These are phyloP conservation scores for Brachionus asplanchnoidis DNA, from an alignment of 1,140 invertebrate species.

Conservation along the genomic window DNA sequence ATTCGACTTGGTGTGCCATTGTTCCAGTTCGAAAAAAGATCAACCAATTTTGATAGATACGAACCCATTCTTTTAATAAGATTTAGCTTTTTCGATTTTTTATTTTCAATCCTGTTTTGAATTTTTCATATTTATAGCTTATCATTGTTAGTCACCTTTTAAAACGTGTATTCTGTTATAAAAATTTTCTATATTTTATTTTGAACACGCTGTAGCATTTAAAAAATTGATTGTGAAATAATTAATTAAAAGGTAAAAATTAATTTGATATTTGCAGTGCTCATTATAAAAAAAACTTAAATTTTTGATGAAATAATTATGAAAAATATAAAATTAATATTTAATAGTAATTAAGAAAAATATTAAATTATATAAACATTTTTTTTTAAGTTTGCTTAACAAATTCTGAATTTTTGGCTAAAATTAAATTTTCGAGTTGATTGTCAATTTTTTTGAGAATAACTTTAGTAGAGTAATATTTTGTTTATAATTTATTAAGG, in stretches of 20 bases:
- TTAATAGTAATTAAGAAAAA: too few species aligned
- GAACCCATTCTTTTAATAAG: not conserved
- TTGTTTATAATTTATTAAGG: too few species aligned
- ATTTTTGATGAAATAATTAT: too few species aligned
- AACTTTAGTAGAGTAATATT: too few species aligned
- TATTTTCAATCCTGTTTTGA: not conserved
- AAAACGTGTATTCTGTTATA: not conserved
- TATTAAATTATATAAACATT: too few species aligned
- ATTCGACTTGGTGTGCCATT: slow-evolving; percentile 63
- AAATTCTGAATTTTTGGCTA: too few species aligned
- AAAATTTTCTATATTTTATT: not conserved
- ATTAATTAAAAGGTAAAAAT: not conserved
- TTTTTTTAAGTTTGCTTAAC: too few species aligned
- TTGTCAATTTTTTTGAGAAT: too few species aligned
- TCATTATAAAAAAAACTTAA: too few species aligned
- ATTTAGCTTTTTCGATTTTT: not conserved
- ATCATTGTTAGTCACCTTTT: not conserved
- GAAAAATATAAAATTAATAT: too few species aligned
- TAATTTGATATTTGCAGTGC: too few species aligned
- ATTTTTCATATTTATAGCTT: not conserved
- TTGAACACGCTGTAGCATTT: not conserved
- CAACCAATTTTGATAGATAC: not conserved
- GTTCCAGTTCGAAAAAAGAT: not conserved
- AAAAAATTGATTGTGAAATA: not conserved
- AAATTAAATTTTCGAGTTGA: too few species aligned